Evolutionary conservation across 2,797 vertebrate genomes (phyloP), one percentile per base, ranked within the genome.

Genomic region (Alauda arvensis): DNA sequence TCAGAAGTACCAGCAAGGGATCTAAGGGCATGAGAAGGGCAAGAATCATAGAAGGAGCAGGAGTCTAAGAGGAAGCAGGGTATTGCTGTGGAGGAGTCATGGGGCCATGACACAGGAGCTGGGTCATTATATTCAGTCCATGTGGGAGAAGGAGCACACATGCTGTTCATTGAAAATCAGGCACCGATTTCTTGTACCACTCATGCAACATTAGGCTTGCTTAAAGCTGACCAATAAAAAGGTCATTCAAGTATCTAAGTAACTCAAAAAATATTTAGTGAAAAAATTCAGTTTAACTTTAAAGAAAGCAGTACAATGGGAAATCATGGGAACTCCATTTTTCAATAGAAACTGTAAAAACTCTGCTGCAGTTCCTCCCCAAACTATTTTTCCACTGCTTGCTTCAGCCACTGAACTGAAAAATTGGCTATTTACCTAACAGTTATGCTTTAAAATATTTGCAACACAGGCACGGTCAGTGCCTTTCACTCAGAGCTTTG

Each of bases 341-440:
- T 71, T 83, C 52, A 72, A 85, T 53, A 69, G 31, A 79, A 90
- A 71, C n/a, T 62, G 23, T 75, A 71, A 85, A 92, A 83, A 83
- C 48, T 87, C 66, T 59, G 6, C 45, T 87, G 71, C 17, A 6
- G 7, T 91, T 85, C 74, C 83, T 42, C 31, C 24, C 26, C 52
- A 85, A 71, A 77, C 48, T 83, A 28, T 55, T 93, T 92, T 93
- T 91, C 87, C 69, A 68, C 29, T 72, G 29, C 56, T 87, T 91
- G 72, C 77, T 87, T 92, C 77, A 83, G 60, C 42, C 81, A 88
- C 10, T 88, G 75, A 88, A 88, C 63, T 85, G 89, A 90, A 92
- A 92, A 93, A 93, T 56, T 87, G 48, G 24, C 83, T 88, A 78
- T 89, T 92, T 92, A 85, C 79, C 70, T 78, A 81, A 60, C 42